Evolutionary conservation across 2,797 vertebrate genomes (phyloP), one percentile per base, ranked within the genome.

Genomic region (Neomorphus geoffroyi): DNA sequence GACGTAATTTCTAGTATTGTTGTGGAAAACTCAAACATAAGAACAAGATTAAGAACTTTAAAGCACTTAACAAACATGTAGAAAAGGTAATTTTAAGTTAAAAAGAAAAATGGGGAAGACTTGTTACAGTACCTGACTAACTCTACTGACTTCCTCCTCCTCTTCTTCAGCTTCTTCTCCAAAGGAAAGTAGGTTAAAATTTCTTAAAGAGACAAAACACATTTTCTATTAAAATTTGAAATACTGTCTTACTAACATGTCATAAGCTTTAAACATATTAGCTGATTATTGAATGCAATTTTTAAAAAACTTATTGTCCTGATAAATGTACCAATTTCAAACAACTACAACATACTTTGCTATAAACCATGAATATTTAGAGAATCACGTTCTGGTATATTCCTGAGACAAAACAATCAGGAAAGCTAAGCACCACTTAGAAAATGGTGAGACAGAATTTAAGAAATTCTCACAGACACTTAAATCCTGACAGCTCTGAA

Each of bases 101-200:
- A 71, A 82, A 57, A 83, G 8, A 50, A 61, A 78, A 79, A 46
- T 2, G 5, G 23, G 8, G 2, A 46, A 15, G 22, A 48, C 70
- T 65, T 70, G 45, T 9, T 85, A 70, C 41, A 75, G 51, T 98
- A 99, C 99, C 99, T 99, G 99, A 96, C 99, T 99, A 95, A 99
- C 99, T 98, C 98, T 98, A 93, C 97, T 99, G 88, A 98, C 98
- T 96, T 98, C 94, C 96, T 98, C 98, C 81, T 98, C 98, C 67
- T 98, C 99, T 94, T 99, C 99, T 94, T 99, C 99, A 30, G 99
- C 99, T 98, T 99, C 99, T 94, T 99, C 99, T 80, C 99, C 99
- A 97, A 99, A 99, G 5, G 99, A 99, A 90, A 99, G 98, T 88
- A 99, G 97, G 93, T 98, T 99, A 97, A 99, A 99, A 97, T 99